Base-by-base conservation (phyloP, 2,113 vertebrate species). In the Ramphastos sulfuratus region DNA sequence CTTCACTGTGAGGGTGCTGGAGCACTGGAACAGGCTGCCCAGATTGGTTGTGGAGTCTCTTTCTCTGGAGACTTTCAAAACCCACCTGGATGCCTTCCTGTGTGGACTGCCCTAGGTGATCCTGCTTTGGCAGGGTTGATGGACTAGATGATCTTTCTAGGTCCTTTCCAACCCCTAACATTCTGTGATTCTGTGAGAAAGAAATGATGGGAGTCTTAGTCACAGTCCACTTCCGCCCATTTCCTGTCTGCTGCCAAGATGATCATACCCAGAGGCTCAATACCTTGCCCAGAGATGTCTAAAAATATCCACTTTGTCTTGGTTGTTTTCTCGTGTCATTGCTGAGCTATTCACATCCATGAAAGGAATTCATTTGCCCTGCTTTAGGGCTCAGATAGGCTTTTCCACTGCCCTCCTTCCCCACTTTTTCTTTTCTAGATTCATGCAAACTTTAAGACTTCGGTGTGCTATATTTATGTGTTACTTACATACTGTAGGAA, bases 251-350 rank as follows among this genome's bases (percentile, higher is more conserved):
- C 87, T 91, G 63, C 61, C 73, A 64, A 85, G 67, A 83, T 0
- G 2, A 65, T 65, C 6, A 1, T 91, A 50, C 37, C 63, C 64
- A 74, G 72, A 0, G 0, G 56, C 3, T 0, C 0, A 0, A 46
- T 54, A 85, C 73, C 65, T 94, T 93, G 35, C 27, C 28, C 9
- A 44, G 27, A 74, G 71, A 55, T 55, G 81, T 73, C 60, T 91
- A 87, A 91, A 91, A 90, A 73, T 80, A 93, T 4, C 39, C 39
- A 61, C 7, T 72, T 88, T 88, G 28, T 56, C 69, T 61, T 60
- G 17, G 44, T 67, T 18, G 24, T 48, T 82, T 66, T 79, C 33
- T 91, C 21, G 24, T 80, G 54, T 42, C 58, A 25, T 46, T 84
- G 59, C 39, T 82, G 30, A 92, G 16, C 61, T 74, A 69, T 37